phyloP scores from a whole-genome alignment of 2,888 invertebrate genomes.

The Tuta absoluta region DNA sequence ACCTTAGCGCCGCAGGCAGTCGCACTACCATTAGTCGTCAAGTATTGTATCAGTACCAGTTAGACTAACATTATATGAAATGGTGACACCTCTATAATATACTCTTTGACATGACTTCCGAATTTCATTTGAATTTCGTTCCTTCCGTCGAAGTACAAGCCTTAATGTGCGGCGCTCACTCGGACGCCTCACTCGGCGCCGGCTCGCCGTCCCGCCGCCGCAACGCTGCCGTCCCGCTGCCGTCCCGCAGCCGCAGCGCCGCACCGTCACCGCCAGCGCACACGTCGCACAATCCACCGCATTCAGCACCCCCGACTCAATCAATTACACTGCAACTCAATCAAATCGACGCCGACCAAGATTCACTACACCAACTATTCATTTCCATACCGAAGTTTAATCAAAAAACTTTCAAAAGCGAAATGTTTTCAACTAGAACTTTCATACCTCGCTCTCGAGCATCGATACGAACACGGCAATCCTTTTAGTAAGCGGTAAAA shows the following conservation, averaged over 20 bases:
- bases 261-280: neutral
- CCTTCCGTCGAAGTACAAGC: too few relatives aligned
- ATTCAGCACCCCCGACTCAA: slow-evolving; percentile 14
- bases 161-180: slow-evolving; percentile 70
- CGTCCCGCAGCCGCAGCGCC: neutral
- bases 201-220: neutral
- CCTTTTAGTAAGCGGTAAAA: slow-evolving; percentile 76
- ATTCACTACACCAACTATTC: slow-evolving; percentile 38
- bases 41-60: too few relatives aligned
- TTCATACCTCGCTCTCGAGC: slow-evolving; percentile 53
- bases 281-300: slow-evolving; percentile 14
- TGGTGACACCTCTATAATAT: too few relatives aligned
- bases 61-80: too few relatives aligned
- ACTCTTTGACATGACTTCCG: too few relatives aligned
- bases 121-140: too few relatives aligned
- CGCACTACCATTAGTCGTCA: too few relatives aligned
- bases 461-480: slow-evolving; percentile 75
- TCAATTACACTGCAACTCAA: slow-evolving; percentile 18
- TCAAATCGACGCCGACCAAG: slow-evolving; percentile 27
- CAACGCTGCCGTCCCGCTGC: neutral
- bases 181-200: slow-evolving; percentile 51
- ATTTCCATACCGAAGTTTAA: slow-evolving; percentile 30
- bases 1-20: too few relatives aligned
- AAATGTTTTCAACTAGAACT: slow-evolving; percentile 38
- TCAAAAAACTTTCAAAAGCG: slow-evolving; percentile 36